Percentiles rank a stretch among this genome's conserved stretches.
phyloP scores from a whole-genome alignment of 2,888 invertebrate genomes.

The Eupithecia insigniata region DNA sequence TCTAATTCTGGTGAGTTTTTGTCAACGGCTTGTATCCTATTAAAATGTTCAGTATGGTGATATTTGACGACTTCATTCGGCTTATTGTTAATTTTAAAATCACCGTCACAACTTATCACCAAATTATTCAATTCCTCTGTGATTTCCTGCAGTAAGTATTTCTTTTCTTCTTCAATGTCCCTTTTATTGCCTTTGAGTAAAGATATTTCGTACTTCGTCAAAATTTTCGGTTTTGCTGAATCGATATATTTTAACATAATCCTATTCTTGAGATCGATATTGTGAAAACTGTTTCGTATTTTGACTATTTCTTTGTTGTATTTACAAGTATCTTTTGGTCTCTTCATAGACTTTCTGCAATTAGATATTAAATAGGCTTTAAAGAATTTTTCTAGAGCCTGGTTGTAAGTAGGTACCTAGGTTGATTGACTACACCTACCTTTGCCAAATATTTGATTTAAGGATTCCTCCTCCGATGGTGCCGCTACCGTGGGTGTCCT shows the following conservation, averaged over 20 bases:
- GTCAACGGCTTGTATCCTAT: constrained; percentile 30
- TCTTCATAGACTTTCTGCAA: constrained; percentile 61
- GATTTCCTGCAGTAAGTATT: constrained; percentile 51
- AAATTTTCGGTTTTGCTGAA: constrained; percentile 46
- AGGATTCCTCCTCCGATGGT: constrained; percentile 44
- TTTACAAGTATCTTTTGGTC: constrained; percentile 55
- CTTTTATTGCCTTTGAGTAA: constrained; percentile 48
- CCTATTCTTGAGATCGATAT: constrained; percentile 64
- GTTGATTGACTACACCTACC: constrained; percentile 47
- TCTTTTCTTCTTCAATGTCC: constrained; percentile 50
- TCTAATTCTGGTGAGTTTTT: constrained; percentile 43
- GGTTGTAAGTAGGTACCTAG: neutral
- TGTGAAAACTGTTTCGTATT: constrained; percentile 63
- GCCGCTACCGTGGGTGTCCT: constrained; percentile 56
- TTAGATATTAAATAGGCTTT: neutral
- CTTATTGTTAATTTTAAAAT: constrained; percentile 62
- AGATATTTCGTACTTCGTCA: constrained; percentile 43
- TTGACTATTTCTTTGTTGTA: constrained; percentile 66
- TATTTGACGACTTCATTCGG: constrained; percentile 44
- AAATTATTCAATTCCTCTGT: constrained; percentile 55
- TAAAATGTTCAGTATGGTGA: constrained; percentile 39
- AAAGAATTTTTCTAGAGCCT: neutral
- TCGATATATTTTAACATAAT: constrained; percentile 57
- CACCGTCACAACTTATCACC: constrained; percentile 57
- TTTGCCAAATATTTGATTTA: constrained; percentile 52